Conservation (phyloP, 2,888 invertebrate species). For the Lycia hirtaria region DNA sequence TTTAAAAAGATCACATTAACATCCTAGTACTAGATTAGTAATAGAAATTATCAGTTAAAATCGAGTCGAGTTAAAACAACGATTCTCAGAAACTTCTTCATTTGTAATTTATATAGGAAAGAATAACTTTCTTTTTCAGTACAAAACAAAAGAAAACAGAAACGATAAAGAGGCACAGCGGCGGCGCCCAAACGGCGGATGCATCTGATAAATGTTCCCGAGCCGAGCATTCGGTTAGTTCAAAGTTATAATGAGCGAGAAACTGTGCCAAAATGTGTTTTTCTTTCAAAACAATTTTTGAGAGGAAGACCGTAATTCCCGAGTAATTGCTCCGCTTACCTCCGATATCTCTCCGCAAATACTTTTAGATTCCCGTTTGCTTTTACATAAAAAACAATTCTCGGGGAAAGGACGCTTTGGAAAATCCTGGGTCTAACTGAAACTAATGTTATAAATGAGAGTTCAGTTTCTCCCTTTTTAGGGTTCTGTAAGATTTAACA, state of each 20-base stretch:
- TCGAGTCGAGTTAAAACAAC: no score
- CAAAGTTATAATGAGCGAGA: constrained; percentile 40
- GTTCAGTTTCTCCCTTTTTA: no score
- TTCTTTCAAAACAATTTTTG: constrained; percentile 30
- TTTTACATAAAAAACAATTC: constrained; percentile 1
- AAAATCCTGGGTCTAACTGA: no score
- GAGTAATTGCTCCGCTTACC: constrained; percentile 27
- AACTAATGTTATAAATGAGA: no score
- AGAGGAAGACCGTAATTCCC: constrained; percentile 28
- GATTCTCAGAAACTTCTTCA: no score
- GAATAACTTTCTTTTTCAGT: not conserved
- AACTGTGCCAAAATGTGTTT: constrained; percentile 47
- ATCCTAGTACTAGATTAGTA: no score
- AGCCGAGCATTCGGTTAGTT: constrained; percentile 35
- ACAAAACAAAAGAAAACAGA: constrained; percentile 19
- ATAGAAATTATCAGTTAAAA: no score
- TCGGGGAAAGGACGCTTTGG: not conserved
- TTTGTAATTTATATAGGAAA: no score
- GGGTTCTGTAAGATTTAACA: no score
- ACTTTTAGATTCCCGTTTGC: constrained; percentile 7
- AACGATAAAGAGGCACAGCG: constrained; percentile 24
- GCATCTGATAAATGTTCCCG: constrained; percentile 40
- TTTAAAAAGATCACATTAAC: no score
- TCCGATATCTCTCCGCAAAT: constrained; percentile 8
- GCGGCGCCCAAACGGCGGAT: constrained; percentile 43